Evolutionary conservation across 2,113 vertebrate genomes (phyloP), one percentile per base, ranked within the genome.

Genomic region (Collichthys lucidus): DNA sequence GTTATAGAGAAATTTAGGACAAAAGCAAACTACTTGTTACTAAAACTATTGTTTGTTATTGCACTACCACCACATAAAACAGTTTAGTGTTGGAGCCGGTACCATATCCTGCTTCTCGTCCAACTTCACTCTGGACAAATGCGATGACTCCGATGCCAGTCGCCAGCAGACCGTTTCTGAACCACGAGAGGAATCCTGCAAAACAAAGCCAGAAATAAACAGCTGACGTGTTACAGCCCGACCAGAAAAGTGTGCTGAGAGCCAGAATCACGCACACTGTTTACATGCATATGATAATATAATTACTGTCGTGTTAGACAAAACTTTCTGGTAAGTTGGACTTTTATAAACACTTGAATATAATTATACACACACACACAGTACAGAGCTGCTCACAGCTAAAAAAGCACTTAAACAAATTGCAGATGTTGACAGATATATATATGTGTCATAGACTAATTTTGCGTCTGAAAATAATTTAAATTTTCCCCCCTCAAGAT

Each of bases 121-220:
- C 97, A 63, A 96, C 94, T 66, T 98, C 97, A 11, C 97, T 97
- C 90, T 98, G 97, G 52, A 97, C 96, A 46, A 96, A 97, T 2
- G 97, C 95, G 42, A 98, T 96, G 86, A 98, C 96, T 4, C 97
- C 97, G 0, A 98, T 94, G 26, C 97, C 97, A 0, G 96, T 97
- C 0, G 97, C 95, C 87, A 98, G 92, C 80, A 98, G 92, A 19
- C 97, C 97, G 56, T 98, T 98, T 53, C 97, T 94, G 90, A 98
- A 97, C 97, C 97, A 98, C 2, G 97, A 97, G 16, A 97, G 95
- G 82, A 97, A 97, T 7, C 96, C 97, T 98, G 89, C 20, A 87
- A 84, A 64, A 85, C 7, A 75, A 53, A 69, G 66, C 14, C 56
- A 68, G 5, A 72, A 64, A 69, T 40, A 3, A 74, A 75, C 53